phyloP scores from a whole-genome alignment of 2,797 vertebrate species.

The Sebastes glaucus region DNA sequence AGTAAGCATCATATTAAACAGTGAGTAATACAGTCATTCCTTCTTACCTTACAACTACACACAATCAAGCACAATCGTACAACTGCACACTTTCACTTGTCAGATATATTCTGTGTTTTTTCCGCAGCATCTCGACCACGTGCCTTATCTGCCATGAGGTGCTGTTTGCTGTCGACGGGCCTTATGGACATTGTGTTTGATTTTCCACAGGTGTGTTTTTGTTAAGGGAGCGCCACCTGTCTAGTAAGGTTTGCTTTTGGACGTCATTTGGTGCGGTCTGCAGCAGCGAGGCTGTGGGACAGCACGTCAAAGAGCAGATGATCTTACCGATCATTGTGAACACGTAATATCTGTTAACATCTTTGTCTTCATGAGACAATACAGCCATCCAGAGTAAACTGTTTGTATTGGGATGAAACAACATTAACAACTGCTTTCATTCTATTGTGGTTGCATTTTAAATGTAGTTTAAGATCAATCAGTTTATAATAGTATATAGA shows the following conservation, averaged over 20 bases:
- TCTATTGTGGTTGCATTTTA: background rate
- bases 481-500: background rate
- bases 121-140: background rate
- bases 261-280: background rate
- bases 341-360: background rate
- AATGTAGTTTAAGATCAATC: background rate
- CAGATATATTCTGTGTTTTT: background rate
- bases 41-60: background rate
- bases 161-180: constrained; percentile 53
- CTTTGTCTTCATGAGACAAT: background rate
- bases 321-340: background rate
- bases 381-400: background rate
- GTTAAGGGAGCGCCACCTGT: constrained; percentile 35
- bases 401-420: background rate
- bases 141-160: constrained; percentile 45
- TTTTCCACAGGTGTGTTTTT: constrained; percentile 80
- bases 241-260: constrained; percentile 6
- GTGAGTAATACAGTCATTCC: background rate
- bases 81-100: background rate
- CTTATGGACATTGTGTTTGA: constrained; percentile 46
- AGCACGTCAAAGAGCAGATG: background rate
- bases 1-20: constrained; percentile 3
- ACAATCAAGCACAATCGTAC: background rate
- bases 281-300: background rate
- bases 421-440: background rate